These are phyloP conservation scores for Delichon dasypus DNA, from an alignment of 2,797 vertebrate species.

Conservation along the genomic window DNA sequence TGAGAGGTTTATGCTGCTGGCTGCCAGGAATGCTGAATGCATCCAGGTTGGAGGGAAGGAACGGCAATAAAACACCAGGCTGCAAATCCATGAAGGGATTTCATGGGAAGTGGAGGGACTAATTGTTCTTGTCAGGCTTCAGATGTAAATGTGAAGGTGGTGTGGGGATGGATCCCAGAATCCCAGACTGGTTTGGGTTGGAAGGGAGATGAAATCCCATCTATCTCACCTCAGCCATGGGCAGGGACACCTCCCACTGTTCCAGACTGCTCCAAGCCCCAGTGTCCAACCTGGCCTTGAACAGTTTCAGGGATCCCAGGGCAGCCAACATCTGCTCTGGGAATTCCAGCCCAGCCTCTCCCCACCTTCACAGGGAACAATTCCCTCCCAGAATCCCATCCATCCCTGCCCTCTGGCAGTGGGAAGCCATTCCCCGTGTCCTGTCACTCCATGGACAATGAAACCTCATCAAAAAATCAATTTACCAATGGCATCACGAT, in stretches of 20 bases:
- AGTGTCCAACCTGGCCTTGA: background rate
- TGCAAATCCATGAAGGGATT: background rate
- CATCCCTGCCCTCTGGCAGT: background rate
- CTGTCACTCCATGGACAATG: background rate
- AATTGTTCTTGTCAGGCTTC: background rate
- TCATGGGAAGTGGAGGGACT: background rate
- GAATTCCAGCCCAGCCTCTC: background rate
- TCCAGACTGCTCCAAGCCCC: fast-evolving
- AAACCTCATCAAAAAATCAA: background rate
- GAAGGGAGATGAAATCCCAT: fast-evolving
- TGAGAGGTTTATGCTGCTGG: background rate
- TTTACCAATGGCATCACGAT: background rate
- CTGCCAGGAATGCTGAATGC: background rate
- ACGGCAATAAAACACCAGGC: background rate
- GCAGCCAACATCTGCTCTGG: background rate
- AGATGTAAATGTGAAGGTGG: background rate
- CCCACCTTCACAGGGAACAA: background rate
- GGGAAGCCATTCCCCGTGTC: background rate
- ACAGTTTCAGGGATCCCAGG: background rate
- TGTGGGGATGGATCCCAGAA: background rate
- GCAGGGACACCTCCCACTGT: too few species aligned
- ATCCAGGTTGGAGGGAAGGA: background rate
- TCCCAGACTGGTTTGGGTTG: background rate
- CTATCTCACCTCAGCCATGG: background rate
- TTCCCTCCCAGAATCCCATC: background rate